Evolutionary conservation across 2,113 vertebrate genomes (phyloP).

Genomic region (Dromiciops gliroides): DNA sequence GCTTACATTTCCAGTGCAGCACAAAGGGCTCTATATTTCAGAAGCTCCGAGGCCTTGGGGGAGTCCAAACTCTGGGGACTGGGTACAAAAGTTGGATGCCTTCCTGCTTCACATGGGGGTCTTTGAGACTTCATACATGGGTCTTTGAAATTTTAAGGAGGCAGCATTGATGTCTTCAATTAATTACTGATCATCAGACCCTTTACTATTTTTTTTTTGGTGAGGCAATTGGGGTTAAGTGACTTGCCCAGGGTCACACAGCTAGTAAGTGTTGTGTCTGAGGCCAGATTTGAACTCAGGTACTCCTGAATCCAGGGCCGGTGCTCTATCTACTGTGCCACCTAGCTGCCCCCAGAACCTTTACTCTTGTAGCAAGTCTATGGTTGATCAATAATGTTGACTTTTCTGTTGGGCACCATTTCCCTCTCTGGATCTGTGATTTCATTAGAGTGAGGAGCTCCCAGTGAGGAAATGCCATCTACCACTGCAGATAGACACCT

Average conservation of each 20-base stretch:
- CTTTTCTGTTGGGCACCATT: neutral
- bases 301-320: too few relatives aligned
- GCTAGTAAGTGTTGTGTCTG: too few relatives aligned
- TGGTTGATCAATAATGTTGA: neutral
- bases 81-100: conserved; percentile 1
- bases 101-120: conserved; percentile 40
- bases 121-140: too few relatives aligned
- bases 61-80: neutral
- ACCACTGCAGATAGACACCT: neutral
- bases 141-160: conserved; percentile 42
- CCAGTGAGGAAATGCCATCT: neutral
- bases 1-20: neutral
- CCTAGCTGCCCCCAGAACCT: too few relatives aligned
- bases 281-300: too few relatives aligned
- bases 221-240: too few relatives aligned
- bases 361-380: neutral
- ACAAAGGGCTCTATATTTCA: conserved; percentile 34
- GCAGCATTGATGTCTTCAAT: conserved; percentile 34
- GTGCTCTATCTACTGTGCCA: too few relatives aligned
- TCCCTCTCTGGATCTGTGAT: neutral
- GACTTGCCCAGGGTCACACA: too few relatives aligned
- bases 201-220: conserved; percentile 17
- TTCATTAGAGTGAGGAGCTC: neutral
- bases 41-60: neutral
- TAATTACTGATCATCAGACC: neutral